These are phyloP conservation scores for Heterohyrax brucei DNA, from an alignment of 2,797 vertebrate genomes.

Conservation along the genomic window DNA sequence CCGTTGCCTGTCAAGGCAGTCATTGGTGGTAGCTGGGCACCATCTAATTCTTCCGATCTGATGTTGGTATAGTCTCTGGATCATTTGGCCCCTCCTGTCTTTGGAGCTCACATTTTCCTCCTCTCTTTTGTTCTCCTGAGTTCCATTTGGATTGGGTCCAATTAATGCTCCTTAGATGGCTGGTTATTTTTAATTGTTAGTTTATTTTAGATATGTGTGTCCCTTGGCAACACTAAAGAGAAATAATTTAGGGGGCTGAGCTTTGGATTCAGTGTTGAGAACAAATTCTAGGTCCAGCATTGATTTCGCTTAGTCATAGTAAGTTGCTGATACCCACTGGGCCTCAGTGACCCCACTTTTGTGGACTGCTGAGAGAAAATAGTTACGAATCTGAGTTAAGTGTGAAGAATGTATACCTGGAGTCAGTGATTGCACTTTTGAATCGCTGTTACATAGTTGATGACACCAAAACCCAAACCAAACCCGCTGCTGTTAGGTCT, in stretches of 20 bases:
- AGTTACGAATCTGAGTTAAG: not conserved
- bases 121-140: no score
- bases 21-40: no score
- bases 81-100: no score
- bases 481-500: no score
- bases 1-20: no score
- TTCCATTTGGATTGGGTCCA: no score
- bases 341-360: not conserved
- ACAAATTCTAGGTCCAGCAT: not conserved
- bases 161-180: not conserved
- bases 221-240: not conserved
- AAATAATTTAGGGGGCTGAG: not conserved
- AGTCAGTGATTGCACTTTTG: no score
- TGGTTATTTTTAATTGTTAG: slow-evolving; percentile 16
- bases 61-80: no score
- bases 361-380: not conserved
- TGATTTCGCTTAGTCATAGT: not conserved
- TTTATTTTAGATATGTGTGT: not conserved
- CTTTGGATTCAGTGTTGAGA: not conserved
- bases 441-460: not conserved
- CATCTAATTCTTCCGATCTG: no score
- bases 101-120: no score
- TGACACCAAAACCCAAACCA: not conserved
- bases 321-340: not conserved
- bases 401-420: not conserved